Conservation (phyloP, 2,113 vertebrate species). For the Canis aureus region DNA sequence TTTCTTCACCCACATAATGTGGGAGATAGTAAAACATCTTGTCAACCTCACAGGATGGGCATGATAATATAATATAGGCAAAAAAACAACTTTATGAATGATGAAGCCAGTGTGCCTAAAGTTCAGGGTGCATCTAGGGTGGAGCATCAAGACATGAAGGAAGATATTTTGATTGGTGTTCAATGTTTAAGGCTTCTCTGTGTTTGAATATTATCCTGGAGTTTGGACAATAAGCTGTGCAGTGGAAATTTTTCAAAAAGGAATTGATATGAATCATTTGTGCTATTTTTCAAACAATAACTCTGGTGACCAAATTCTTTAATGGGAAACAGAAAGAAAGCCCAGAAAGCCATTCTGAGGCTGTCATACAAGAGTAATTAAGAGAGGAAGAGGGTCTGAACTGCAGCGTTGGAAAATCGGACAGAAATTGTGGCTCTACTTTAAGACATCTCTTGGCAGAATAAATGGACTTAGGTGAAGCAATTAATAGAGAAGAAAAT, state of each 20-base stretch:
- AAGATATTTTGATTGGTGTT: background rate
- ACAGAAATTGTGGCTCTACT: background rate
- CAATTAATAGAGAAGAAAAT: conserved; percentile 13
- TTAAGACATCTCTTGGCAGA: background rate
- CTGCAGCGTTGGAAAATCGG: background rate
- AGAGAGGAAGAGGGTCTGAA: background rate
- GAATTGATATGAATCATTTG: background rate
- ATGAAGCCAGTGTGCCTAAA: background rate
- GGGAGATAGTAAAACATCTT: background rate
- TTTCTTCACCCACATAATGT: background rate
- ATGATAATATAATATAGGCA: background rate
- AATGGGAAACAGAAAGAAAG: background rate
- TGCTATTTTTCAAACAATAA: background rate
- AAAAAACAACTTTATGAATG: background rate
- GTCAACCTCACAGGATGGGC: background rate
- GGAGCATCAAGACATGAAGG: background rate
- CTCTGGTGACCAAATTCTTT: background rate
- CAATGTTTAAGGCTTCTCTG: background rate
- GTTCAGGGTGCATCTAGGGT: background rate
- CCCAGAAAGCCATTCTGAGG: background rate
- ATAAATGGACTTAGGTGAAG: background rate
- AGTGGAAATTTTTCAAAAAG: background rate
- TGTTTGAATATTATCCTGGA: background rate
- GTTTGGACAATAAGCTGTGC: background rate
- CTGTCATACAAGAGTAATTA: background rate